Conservation (phyloP, 2,113 vertebrate species). For the Crotalus horridus region DNA sequence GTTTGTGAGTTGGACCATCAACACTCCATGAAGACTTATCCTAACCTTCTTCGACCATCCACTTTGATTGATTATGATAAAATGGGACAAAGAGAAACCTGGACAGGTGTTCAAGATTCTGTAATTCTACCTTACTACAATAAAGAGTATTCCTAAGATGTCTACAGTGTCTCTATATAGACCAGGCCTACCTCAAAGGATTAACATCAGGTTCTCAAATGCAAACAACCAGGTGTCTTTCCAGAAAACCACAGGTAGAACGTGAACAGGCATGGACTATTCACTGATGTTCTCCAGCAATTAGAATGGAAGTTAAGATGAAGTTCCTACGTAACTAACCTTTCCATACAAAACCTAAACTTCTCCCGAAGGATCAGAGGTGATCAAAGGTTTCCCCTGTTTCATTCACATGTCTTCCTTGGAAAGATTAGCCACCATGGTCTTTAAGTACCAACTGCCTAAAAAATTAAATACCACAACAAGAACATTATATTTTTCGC, state of each 20-base stretch:
- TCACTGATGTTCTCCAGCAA: not conserved
- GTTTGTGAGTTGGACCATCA: not conserved
- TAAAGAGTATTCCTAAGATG: not conserved
- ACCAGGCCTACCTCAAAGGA: no score
- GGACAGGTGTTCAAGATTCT: not conserved
- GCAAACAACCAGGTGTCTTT: not conserved
- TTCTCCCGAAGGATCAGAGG: not conserved
- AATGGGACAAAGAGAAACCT: not conserved
- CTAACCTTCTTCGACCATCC: not conserved
- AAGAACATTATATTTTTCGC: not conserved
- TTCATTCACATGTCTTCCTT: constrained; percentile 6
- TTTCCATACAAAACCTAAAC: not conserved
- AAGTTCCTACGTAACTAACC: not conserved
- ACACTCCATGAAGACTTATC: not conserved
- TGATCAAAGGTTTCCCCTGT: not conserved
- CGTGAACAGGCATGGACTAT: not conserved
- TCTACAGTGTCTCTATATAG: not conserved
- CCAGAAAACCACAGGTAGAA: not conserved
- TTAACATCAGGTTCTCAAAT: not conserved
- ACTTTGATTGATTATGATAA: not conserved
- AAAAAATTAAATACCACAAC: not conserved
- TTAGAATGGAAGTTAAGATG: not conserved
- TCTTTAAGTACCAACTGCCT: not conserved
- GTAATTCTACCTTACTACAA: not conserved
- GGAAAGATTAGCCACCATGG: not conserved